A percentile compares a stretch with the other conserved stretches of the same genome.
These are phyloP conservation scores for Cichlasoma orientale DNA, from an alignment of 2,797 vertebrate species.

Conservation along the genomic window DNA sequence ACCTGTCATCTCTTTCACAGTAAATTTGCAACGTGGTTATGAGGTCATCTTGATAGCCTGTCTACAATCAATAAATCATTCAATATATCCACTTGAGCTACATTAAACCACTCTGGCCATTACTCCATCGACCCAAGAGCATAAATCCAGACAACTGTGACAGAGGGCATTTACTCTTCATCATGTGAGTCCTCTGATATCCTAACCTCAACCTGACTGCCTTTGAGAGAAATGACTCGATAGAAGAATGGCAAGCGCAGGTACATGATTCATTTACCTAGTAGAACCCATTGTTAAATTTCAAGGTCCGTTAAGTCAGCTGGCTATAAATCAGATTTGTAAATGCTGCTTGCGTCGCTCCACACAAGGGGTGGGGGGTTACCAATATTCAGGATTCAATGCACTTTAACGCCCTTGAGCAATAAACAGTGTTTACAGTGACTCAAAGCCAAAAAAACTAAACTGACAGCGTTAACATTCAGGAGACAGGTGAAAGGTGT, in stretches of 20 bases:
- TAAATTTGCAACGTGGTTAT: constrained; percentile 23
- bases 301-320: constrained; percentile 25
- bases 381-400: background rate
- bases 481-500: constrained; percentile 19
- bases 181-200: constrained; percentile 39
- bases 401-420: background rate
- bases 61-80: constrained; percentile 66
- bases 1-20: background rate
- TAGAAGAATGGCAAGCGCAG: constrained; percentile 9
- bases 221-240: constrained; percentile 19
- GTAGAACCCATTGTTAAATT: constrained; percentile 20
- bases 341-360: background rate
- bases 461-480: background rate
- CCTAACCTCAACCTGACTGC: constrained; percentile 43
- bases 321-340: constrained; percentile 19
- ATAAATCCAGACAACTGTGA: constrained; percentile 65
- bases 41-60: constrained; percentile 57
- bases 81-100: constrained; percentile 70
- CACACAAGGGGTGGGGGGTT: background rate
- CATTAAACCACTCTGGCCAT: constrained; percentile 61
- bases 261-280: constrained; percentile 30
- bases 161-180: constrained; percentile 51
- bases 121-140: constrained; percentile 53
- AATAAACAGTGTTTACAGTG: background rate
- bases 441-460: background rate